Percentiles rank a stretch among this genome's conserved stretches.
Conservation (phyloP, 2,888 invertebrate genomes). For the Cheiracanthium punctorium region DNA sequence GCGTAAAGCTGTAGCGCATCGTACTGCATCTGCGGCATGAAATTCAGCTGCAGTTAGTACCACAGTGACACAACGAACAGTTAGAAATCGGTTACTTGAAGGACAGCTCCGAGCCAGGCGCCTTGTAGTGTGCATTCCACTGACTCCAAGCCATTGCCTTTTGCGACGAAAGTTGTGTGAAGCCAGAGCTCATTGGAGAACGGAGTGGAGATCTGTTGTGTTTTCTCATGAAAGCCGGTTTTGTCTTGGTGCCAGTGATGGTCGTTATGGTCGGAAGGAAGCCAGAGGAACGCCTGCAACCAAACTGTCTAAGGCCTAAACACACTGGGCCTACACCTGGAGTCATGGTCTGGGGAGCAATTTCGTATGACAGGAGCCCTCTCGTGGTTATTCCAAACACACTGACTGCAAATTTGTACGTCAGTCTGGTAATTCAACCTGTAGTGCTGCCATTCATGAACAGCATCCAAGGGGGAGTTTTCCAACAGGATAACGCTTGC, state of each 20-base stretch:
- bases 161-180: not conserved
- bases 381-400: not conserved
- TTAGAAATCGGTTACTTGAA: conserved; percentile 29
- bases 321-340: conserved; percentile 8
- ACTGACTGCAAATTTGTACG: conserved; percentile 7
- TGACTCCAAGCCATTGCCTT: not conserved
- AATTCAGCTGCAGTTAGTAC: conserved; percentile 9
- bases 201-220: not conserved
- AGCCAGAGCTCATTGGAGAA: not conserved
- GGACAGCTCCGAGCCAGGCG: conserved; percentile 19
- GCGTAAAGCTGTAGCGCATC: not conserved
- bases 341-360: conserved; percentile 17
- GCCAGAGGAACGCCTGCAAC: conserved; percentile 1
- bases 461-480: not conserved
- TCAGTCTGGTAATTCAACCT: conserved; percentile 1
- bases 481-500: conserved; percentile 5
- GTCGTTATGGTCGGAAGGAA: not conserved
- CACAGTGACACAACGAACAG: conserved; percentile 20
- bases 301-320: conserved; percentile 11
- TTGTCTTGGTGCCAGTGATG: not conserved
- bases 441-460: conserved; percentile 1
- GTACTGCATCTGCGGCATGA: conserved; percentile 22
- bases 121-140: conserved; percentile 20
- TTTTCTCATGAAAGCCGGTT: not conserved
- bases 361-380: conserved; percentile 11